Percentiles rank a stretch among this genome's conserved stretches.
Conservation (phyloP, 2,888 invertebrate genomes). For the Eudasyphora cyanicolor region DNA sequence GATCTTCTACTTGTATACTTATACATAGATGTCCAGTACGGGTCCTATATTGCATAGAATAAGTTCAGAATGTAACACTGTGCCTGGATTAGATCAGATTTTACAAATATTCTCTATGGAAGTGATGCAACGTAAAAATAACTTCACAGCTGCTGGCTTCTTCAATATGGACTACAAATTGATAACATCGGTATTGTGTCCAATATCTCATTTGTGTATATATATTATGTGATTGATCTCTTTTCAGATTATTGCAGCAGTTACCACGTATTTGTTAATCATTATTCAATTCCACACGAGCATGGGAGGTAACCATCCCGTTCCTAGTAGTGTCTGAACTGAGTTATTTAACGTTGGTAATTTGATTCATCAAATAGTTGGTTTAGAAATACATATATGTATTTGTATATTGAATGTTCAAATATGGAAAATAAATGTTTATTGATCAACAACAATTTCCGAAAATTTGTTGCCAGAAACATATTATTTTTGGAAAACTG, state of each 20-base stretch:
- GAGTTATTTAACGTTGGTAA: no score
- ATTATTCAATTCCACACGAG: constrained; percentile 72
- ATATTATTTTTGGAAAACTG: no score
- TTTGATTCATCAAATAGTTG: no score
- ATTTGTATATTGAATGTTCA: no score
- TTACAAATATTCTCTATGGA: constrained; percentile 72
- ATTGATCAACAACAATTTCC: no score
- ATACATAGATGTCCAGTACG: constrained; percentile 70
- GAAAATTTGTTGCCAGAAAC: no score
- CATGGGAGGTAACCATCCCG: constrained; percentile 1
- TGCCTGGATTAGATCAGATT: constrained; percentile 62
- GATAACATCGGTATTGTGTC: constrained; percentile 70
- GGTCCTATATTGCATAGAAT: constrained; percentile 70
- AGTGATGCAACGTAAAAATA: constrained; percentile 70
- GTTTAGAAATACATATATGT: no score
- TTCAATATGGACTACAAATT: constrained; percentile 73
- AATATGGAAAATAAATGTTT: no score
- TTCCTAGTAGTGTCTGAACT: background rate
- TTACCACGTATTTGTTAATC: constrained; percentile 72
- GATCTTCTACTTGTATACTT: background rate
- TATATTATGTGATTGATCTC: no score
- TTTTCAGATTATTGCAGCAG: constrained; percentile 71
- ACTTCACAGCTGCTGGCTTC: constrained; percentile 72
- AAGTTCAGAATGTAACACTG: constrained; percentile 43
- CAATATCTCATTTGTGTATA: background rate